Evolutionary conservation across 2,797 vertebrate species (phyloP), one percentile per base, ranked within the genome.

Genomic region (Acipenser oxyrinchus): DNA sequence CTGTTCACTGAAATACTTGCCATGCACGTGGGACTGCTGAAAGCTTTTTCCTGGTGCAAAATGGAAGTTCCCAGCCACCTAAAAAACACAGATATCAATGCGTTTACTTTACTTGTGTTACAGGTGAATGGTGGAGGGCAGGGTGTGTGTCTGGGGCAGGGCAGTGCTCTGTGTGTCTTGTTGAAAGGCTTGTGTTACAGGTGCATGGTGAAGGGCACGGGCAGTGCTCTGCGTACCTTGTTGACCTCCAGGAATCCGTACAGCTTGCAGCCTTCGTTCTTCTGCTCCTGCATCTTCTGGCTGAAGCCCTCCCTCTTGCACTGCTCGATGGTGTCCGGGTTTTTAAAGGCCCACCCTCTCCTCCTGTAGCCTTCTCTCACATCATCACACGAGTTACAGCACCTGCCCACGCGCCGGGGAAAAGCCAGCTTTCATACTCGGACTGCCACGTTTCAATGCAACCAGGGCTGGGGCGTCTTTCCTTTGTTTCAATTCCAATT

Each of bases 1-100:
- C 23, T 3, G 23, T 4, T 2, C 23, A 2, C 23, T 37, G 23
- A 37, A 37, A 37, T 37, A 37, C 91, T 93, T 86, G 99, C 96
- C 96, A 7, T 99, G 96, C 6, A 99, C 95, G 2, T 99, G 96
- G 64, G 95, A 98, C 82, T 98, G 96, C 75, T 99, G 96, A 81
- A 99, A 99, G 80, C 96, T 99, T 82, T 98, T 99, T 69, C 96
- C 96, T 4, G 96, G 96, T 52, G 96, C 96, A 79, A 99, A 99
- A 82, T 99, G 96, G 76, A 99, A 98, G 82, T 99, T 99, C 74
- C 96, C 96, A 12, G 96, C 96, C 75, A 99, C 96, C 96, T 99
- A n/a, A 60, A 6, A 65, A 49, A 58, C 10, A 48, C 49, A 55
- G 6, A 13, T 8, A 37, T 15, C 13, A 13, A 11, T 37, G 13